Evolutionary conservation across 2,888 invertebrate genomes (phyloP).

Genomic region (Peribatodes rhomboidaria): DNA sequence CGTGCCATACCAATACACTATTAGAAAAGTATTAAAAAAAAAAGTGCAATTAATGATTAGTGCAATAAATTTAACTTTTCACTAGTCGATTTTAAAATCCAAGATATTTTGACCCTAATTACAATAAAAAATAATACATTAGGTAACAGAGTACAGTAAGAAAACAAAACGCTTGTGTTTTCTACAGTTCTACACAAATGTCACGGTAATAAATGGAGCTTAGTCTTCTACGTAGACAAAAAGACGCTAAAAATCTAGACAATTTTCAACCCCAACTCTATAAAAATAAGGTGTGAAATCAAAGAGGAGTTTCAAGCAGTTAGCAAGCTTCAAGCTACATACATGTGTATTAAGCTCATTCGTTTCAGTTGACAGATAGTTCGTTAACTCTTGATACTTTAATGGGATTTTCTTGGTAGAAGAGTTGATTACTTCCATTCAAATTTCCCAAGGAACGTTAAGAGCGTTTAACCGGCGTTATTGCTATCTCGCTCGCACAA

Average conservation of each 20-base stretch:
- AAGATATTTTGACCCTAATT: too few relatives aligned
- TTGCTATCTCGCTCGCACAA: too few relatives aligned
- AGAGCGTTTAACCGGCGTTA: too few relatives aligned
- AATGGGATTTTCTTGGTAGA: slow-evolving; percentile 4
- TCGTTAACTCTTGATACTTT: slow-evolving; percentile 25
- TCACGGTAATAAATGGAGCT: slow-evolving; percentile 22
- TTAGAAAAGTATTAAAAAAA: too few relatives aligned
- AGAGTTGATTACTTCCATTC: slow-evolving; percentile 1
- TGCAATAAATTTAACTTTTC: too few relatives aligned
- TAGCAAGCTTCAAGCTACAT: slow-evolving; percentile 15
- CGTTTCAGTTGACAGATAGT: slow-evolving; percentile 24
- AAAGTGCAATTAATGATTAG: too few relatives aligned
- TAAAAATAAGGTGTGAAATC: slow-evolving; percentile 8
- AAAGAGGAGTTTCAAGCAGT: background rate
- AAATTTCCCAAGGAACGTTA: background rate
- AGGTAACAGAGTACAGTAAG: background rate
- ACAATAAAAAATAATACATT: background rate
- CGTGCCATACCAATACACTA: too few relatives aligned
- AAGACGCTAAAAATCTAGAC: background rate
- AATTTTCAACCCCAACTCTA: background rate
- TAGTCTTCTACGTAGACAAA: slow-evolving; percentile 5
- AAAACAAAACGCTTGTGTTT: background rate
- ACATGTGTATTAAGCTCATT: slow-evolving; percentile 17
- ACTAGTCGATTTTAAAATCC: too few relatives aligned
- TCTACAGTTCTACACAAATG: slow-evolving; percentile 6